Conservation (phyloP, 2,113 vertebrate genomes). For the Amphiprion percula region DNA sequence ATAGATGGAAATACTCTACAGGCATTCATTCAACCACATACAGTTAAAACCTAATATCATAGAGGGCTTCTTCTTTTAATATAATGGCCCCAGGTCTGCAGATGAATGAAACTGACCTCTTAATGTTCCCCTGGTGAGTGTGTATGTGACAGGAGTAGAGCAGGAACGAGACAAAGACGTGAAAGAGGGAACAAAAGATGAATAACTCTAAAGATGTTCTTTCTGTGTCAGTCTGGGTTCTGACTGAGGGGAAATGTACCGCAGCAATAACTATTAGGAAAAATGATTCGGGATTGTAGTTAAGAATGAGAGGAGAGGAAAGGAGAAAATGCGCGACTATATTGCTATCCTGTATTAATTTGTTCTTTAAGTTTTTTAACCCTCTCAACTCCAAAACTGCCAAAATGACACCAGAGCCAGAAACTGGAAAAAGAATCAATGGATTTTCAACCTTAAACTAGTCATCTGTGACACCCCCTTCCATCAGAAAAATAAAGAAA, state of each 20-base stretch:
- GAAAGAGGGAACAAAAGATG: conserved; percentile 3
- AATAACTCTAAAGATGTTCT: conserved; percentile 25
- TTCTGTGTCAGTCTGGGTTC: conserved; percentile 17
- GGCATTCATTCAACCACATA: conserved; percentile 13
- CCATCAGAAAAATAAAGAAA: no score
- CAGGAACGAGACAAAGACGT: conserved; percentile 12
- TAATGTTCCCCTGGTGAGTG: conserved; percentile 27
- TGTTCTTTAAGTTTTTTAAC: background rate
- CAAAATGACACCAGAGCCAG: no score
- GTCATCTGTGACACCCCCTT: no score
- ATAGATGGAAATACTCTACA: background rate
- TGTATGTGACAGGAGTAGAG: conserved; percentile 16
- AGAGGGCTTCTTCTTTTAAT: conserved; percentile 33
- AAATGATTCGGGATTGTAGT: conserved; percentile 20
- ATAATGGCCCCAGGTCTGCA: conserved; percentile 13
- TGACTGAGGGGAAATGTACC: conserved; percentile 42
- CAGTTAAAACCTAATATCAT: conserved; percentile 17
- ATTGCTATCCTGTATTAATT: conserved; percentile 3
- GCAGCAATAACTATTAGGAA: conserved; percentile 37
- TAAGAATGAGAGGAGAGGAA: conserved; percentile 25
- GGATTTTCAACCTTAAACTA: no score
- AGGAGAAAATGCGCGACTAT: conserved; percentile 18
- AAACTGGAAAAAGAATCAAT: no score
- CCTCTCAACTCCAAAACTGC: no score
- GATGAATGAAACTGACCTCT: conserved; percentile 37